Evolutionary conservation across 2,113 vertebrate species (phyloP).

Genomic region (Lota lota): DNA sequence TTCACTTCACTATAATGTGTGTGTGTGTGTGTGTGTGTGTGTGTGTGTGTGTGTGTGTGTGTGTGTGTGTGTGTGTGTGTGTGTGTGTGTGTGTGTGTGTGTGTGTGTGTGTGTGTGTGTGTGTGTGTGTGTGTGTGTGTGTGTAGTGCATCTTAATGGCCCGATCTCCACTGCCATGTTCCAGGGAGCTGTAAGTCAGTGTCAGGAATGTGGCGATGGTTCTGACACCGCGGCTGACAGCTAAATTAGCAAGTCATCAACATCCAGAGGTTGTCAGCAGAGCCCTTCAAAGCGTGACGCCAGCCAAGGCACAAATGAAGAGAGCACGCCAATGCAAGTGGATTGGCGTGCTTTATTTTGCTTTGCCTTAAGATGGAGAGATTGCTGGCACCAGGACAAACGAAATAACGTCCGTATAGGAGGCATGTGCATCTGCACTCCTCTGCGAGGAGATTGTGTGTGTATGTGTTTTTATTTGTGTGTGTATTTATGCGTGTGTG

Average conservation of each 20-base stretch:
- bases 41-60: too few relatives aligned
- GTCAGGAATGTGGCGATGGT: conserved; percentile 48
- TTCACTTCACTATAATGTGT: too few relatives aligned
- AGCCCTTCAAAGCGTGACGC: conserved; percentile 4
- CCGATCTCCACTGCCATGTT: conserved; percentile 36
- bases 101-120: too few relatives aligned
- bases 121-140: too few relatives aligned
- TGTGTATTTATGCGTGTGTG: too few relatives aligned
- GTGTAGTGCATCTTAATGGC: not conserved
- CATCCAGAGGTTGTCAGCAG: conserved; percentile 24
- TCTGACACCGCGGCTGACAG: not conserved
- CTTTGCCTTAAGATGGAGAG: not conserved
- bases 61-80: too few relatives aligned
- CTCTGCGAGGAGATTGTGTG: too few relatives aligned
- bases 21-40: too few relatives aligned
- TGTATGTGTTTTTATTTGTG: too few relatives aligned
- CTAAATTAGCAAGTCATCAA: not conserved
- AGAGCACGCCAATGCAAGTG: not conserved
- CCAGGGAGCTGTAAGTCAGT: conserved; percentile 36
- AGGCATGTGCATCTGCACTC: too few relatives aligned
- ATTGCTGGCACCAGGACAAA: conserved; percentile 21
- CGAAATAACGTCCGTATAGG: conserved; percentile 5
- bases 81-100: too few relatives aligned
- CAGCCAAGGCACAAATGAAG: conserved; percentile 10
- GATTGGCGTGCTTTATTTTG: not conserved